Percentiles rank a stretch among this genome's conserved stretches.
These are phyloP conservation scores for Nibea coibor DNA, from an alignment of 2,113 vertebrate genomes.

Conservation along the genomic window DNA sequence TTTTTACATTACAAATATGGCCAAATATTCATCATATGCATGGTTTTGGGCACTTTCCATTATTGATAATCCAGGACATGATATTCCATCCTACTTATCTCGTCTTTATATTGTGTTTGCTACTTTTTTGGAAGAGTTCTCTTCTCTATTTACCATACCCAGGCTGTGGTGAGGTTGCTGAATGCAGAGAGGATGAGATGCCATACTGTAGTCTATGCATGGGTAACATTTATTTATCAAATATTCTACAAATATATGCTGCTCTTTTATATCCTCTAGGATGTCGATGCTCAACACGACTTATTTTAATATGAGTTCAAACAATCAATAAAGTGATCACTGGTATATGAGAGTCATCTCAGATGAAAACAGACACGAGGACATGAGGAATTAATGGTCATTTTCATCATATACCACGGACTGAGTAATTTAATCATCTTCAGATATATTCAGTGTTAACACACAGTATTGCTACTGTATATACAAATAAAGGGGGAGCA, in stretches of 20 bases:
- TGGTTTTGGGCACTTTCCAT: constrained; percentile 56
- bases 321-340: constrained; percentile 13
- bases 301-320: constrained; percentile 35
- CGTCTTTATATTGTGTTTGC: constrained; percentile 48
- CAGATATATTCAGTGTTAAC: constrained; percentile 38
- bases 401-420: constrained; percentile 1
- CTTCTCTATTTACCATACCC: constrained; percentile 26
- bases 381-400: constrained; percentile 13
- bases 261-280: constrained; percentile 59
- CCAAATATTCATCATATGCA: constrained; percentile 74
- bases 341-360: constrained; percentile 26
- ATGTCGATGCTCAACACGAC: constrained; percentile 33
- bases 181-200: constrained; percentile 50
- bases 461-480: constrained; percentile 47
- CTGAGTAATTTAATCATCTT: constrained; percentile 21
- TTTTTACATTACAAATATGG: constrained; percentile 53
- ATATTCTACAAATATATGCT: constrained; percentile 72
- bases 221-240: constrained; percentile 70
- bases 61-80: constrained; percentile 35
- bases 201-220: constrained; percentile 78
- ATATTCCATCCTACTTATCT: constrained; percentile 27
- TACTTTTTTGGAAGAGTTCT: constrained; percentile 42
- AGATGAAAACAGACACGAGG: constrained; percentile 8
- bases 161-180: constrained; percentile 43
- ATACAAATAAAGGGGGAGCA: constrained; percentile 16